Evolutionary conservation across 2,113 vertebrate species (phyloP).

Genomic region (Nasalis larvatus): DNA sequence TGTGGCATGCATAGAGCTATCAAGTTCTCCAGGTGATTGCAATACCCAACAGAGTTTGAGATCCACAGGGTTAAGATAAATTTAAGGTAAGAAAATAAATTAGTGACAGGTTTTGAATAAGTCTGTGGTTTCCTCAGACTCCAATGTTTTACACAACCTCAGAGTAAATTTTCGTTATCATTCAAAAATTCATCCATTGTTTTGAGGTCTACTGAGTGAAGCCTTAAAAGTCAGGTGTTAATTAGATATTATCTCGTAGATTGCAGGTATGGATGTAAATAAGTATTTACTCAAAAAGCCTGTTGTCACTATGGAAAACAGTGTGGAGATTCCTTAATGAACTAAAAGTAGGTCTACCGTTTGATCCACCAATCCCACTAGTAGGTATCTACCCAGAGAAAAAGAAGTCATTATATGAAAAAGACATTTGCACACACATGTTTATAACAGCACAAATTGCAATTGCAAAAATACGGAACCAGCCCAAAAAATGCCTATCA

Average conservation of each 20-base stretch:
- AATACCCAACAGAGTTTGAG: neutral
- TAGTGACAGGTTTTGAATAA: neutral
- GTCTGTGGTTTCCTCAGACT: neutral
- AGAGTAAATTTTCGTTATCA: neutral
- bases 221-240: neutral
- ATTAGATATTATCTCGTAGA: neutral
- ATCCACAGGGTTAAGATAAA: neutral
- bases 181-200: neutral
- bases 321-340: too few species aligned
- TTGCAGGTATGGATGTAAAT: neutral
- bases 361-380: too few species aligned
- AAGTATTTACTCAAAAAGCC: neutral
- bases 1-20: neutral
- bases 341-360: too few species aligned
- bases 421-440: too few species aligned
- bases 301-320: neutral
- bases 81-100: conserved; percentile 15
- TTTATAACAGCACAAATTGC: too few species aligned
- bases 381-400: too few species aligned
- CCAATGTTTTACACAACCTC: neutral
- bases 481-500: too few species aligned
- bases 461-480: too few species aligned
- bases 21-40: neutral
- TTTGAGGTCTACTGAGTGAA: neutral
- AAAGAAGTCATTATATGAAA: too few species aligned